phyloP scores from a whole-genome alignment of 2,113 vertebrate genomes.

The Saccopteryx leptura region DNA sequence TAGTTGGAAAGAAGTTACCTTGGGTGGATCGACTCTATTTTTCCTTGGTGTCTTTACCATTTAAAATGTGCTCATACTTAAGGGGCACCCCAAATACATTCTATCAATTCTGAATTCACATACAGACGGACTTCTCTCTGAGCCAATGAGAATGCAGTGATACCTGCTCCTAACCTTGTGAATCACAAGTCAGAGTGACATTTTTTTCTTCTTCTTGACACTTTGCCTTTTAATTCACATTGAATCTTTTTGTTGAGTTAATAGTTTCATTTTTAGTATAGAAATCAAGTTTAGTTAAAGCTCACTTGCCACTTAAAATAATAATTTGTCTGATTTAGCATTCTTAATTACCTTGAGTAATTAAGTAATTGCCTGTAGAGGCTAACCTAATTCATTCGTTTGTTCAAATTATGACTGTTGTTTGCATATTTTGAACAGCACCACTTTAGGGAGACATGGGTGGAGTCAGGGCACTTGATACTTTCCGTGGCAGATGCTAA shows the following conservation, averaged over 20 bases:
- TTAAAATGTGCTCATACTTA: slow-evolving; percentile 9
- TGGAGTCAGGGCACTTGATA: slow-evolving; percentile 65
- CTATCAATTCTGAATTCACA: not conserved
- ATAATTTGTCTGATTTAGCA: slow-evolving; percentile 87
- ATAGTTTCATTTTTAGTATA: slow-evolving; percentile 76
- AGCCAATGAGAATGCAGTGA: not conserved
- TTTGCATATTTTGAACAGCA: slow-evolving; percentile 79
- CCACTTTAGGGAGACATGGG: slow-evolving; percentile 75
- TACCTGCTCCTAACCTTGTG: not conserved
- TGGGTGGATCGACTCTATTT: slow-evolving; percentile 31
- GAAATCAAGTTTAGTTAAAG: slow-evolving; percentile 86
- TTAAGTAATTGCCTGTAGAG: slow-evolving; percentile 78
- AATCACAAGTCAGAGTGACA: not conserved
- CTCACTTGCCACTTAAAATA: slow-evolving; percentile 84
- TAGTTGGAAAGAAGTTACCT: slow-evolving; percentile 33
- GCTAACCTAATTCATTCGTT: slow-evolving; percentile 79
- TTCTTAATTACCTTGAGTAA: slow-evolving; percentile 85
- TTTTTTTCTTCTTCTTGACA: not conserved
- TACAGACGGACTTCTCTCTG: not conserved
- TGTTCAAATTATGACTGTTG: slow-evolving; percentile 79
- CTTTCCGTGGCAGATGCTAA: slow-evolving; percentile 59
- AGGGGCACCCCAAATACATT: not conserved
- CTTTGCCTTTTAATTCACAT: slow-evolving; percentile 43
- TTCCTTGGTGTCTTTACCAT: not conserved
- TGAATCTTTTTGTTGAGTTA: slow-evolving; percentile 69